Conservation (phyloP, 2,888 invertebrate genomes). For the Kuschelorhynchus macadamiae region DNA sequence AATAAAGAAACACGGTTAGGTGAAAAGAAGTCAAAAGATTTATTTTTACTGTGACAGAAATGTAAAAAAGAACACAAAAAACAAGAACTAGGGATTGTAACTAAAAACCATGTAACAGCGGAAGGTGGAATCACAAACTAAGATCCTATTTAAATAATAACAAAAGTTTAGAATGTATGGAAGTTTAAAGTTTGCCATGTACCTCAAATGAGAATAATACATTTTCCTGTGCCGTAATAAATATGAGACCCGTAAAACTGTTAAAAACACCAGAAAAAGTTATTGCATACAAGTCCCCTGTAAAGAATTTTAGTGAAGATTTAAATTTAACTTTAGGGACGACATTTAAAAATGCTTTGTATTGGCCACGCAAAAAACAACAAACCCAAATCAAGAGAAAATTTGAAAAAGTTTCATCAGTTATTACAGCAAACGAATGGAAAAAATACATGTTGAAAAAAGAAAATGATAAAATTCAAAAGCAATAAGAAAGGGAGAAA, state of each 20-base stretch:
- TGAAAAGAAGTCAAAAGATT: not conserved
- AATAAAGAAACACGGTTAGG: not conserved
- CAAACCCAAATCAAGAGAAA: not conserved
- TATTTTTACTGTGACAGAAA: not conserved
- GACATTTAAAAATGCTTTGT: not conserved
- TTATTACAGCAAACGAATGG: not conserved
- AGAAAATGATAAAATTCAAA: slow-evolving; percentile 1
- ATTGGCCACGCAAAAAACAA: slow-evolving; percentile 1
- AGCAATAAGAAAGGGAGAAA: not conserved
- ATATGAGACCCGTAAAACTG: not conserved
- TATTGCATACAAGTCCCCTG: not conserved
- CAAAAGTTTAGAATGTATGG: too few relatives aligned
- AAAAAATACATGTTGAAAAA: not conserved
- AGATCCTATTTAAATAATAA: too few relatives aligned
- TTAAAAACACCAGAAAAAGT: not conserved
- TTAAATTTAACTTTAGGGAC: not conserved
- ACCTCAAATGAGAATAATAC: too few relatives aligned
- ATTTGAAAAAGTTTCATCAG: slow-evolving; percentile 1
- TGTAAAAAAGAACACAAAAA: not conserved
- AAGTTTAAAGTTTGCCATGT: too few relatives aligned
- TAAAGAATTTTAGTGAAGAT: not conserved
- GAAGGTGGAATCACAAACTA: not conserved
- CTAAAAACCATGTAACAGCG: not conserved
- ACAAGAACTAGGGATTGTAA: not conserved
- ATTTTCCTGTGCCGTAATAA: too few relatives aligned